These are phyloP conservation scores for Atrichornis clamosus DNA, from an alignment of 2,113 vertebrate genomes.

Conservation along the genomic window DNA sequence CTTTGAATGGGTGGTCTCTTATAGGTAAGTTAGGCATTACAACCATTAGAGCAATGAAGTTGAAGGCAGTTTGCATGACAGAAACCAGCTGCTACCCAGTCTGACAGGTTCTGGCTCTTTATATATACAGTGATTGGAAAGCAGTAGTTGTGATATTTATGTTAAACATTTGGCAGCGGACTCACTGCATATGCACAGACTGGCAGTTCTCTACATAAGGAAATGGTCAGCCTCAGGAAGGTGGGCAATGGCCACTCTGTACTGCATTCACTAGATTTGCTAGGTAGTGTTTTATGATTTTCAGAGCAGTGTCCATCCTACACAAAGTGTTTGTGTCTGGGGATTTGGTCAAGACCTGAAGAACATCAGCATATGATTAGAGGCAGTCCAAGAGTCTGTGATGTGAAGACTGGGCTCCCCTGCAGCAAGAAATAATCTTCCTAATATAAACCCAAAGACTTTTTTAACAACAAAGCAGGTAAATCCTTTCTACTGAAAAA, in stretches of 20 bases:
- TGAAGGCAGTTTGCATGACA: background rate
- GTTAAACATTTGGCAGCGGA: background rate
- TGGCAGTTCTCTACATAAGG: background rate
- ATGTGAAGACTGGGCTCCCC: background rate
- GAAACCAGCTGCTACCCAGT: background rate
- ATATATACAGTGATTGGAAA: background rate
- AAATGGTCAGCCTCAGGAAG: background rate
- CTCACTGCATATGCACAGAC: background rate
- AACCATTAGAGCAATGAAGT: background rate
- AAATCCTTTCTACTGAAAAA: background rate
- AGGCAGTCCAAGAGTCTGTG: background rate
- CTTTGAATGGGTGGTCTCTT: background rate
- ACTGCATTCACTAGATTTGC: background rate
- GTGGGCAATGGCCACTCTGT: background rate
- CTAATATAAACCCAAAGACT: background rate
- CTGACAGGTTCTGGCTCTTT: background rate
- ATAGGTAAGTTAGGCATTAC: background rate
- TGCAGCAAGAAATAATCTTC: background rate
- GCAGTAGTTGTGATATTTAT: background rate
- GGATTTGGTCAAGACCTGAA: background rate
- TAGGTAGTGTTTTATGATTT: background rate
- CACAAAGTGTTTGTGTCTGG: fast-evolving
- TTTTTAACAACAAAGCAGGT: background rate
- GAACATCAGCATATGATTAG: background rate
- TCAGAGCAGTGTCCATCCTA: background rate